A percentile compares a stretch with the other conserved stretches of the same genome.
Conservation (phyloP, 2,113 vertebrate genomes). For the Halcyon senegalensis region DNA sequence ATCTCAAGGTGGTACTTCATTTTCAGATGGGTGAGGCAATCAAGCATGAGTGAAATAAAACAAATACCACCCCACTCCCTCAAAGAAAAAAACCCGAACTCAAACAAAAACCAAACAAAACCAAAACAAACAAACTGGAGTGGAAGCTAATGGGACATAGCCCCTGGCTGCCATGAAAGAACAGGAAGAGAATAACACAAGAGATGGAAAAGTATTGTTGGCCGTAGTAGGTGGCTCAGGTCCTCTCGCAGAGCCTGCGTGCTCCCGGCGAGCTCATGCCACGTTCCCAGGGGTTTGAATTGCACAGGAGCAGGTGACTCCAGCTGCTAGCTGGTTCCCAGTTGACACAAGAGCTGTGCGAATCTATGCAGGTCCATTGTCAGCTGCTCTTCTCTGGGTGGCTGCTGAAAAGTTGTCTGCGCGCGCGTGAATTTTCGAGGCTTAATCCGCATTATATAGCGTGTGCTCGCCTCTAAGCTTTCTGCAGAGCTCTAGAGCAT, state of each 20-base stretch:
- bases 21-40: background rate
- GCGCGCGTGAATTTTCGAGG: background rate
- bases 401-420: background rate
- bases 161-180: background rate
- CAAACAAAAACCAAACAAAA: too few relatives aligned
- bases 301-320: background rate
- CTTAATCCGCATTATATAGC: background rate
- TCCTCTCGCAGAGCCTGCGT: background rate
- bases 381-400: background rate
- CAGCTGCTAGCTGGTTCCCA: background rate
- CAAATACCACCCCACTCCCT: too few relatives aligned
- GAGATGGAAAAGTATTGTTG: background rate
- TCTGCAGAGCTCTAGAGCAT: conserved; percentile 4
- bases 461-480: background rate
- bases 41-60: background rate
- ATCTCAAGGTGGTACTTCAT: background rate
- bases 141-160: background rate
- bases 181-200: background rate
- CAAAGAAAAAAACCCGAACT: too few relatives aligned
- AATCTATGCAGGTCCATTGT: background rate
- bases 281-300: background rate
- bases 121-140: too few relatives aligned
- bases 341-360: background rate
- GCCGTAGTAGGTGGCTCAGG: background rate
- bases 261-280: background rate